phyloP scores from a whole-genome alignment of 2,797 vertebrate genomes.

The Cyclura pinguis region DNA sequence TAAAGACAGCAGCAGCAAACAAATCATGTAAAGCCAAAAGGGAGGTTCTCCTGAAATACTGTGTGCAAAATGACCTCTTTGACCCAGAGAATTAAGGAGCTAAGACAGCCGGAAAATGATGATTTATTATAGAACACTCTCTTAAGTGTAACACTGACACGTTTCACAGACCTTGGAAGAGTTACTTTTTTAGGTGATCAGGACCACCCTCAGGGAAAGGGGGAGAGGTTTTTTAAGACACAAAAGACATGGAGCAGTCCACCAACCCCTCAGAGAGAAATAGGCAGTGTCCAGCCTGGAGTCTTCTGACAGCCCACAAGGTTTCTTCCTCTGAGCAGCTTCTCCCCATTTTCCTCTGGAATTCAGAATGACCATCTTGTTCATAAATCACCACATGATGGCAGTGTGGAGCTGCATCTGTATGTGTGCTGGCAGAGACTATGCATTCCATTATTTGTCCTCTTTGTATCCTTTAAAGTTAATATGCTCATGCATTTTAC shows the following conservation, averaged over 20 bases:
- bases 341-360: neutral
- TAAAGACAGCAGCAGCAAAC: slow-evolving; percentile 26
- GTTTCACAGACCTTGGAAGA: slow-evolving; percentile 19
- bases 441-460: neutral
- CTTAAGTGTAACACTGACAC: slow-evolving; percentile 33
- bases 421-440: neutral
- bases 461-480: neutral
- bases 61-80: slow-evolving; percentile 38
- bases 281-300: neutral
- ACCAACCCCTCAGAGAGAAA: neutral
- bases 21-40: slow-evolving; percentile 29
- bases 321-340: neutral
- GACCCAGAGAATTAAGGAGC: slow-evolving; percentile 56
- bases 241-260: neutral
- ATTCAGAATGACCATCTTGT: neutral
- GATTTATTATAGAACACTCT: slow-evolving; percentile 48
- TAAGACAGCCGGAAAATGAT: slow-evolving; percentile 68
- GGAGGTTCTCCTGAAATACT: slow-evolving; percentile 27
- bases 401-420: neutral
- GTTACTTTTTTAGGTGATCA: neutral
- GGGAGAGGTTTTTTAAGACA: neutral
- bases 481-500: neutral
- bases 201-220: too few relatives aligned
- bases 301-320: neutral
- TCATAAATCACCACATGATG: neutral